phyloP scores from a whole-genome alignment of 2,113 vertebrate genomes.

The Furnarius figulus region DNA sequence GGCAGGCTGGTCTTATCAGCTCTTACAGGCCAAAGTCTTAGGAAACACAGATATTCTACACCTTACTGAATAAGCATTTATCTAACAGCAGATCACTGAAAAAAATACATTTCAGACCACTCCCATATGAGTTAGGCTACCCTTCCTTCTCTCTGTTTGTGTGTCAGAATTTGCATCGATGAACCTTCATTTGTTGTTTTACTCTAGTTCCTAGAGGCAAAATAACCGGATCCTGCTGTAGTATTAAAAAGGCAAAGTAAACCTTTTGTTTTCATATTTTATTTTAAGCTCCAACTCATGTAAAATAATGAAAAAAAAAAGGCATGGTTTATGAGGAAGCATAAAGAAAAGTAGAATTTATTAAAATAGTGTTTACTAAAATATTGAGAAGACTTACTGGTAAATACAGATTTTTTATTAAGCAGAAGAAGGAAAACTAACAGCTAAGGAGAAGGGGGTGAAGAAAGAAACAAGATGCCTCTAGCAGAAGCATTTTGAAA shows the following conservation, averaged over 20 bases:
- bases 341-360: not conserved
- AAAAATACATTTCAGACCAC: not conserved
- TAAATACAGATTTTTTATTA: not conserved
- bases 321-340: not conserved
- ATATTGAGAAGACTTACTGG: not conserved
- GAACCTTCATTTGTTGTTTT: not conserved
- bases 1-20: not conserved
- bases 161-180: not conserved
- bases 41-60: not conserved
- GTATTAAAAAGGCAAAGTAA: not conserved
- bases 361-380: not conserved
- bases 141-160: not conserved
- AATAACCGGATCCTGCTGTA: not conserved
- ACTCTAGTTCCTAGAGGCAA: not conserved
- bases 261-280: not conserved
- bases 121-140: not conserved
- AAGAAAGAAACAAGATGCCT: not conserved
- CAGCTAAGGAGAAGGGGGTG: not conserved
- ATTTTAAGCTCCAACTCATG: not conserved
- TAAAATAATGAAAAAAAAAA: not conserved
- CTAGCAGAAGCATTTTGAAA: not conserved
- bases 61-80: not conserved
- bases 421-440: not conserved
- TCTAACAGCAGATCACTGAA: not conserved
- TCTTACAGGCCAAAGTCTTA: not conserved